Percentiles rank a stretch among this genome's conserved stretches.
These are phyloP conservation scores for Gracilinanus agilis DNA, from an alignment of 2,113 vertebrate species.

Conservation along the genomic window DNA sequence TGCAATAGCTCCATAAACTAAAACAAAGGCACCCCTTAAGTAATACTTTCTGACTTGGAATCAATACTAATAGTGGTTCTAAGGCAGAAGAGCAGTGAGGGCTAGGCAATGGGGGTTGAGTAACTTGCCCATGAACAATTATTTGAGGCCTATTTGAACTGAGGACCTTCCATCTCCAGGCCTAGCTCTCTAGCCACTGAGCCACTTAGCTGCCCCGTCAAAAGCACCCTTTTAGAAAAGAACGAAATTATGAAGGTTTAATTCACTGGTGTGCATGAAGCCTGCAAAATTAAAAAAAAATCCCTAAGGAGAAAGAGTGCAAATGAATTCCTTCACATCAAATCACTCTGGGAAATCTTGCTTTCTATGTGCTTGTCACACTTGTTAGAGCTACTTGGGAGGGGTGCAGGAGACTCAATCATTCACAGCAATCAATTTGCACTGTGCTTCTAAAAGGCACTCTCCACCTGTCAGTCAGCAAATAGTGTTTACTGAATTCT, in stretches of 20 bases:
- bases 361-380: constrained; percentile 34
- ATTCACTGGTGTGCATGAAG: background rate
- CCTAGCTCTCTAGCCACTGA: too few species aligned
- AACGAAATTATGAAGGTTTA: background rate
- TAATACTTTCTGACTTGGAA: too few species aligned
- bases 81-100: too few species aligned
- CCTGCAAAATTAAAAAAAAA: background rate
- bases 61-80: too few species aligned
- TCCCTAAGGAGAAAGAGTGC: constrained; percentile 20
- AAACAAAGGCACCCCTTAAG: background rate
- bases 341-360: constrained; percentile 31
- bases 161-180: too few species aligned
- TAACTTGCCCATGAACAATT: too few species aligned
- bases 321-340: constrained; percentile 50
- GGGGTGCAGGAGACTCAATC: background rate
- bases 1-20: background rate
- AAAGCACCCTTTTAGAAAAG: background rate
- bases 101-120: too few species aligned
- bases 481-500: background rate
- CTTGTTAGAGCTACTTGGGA: constrained; percentile 40
- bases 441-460: background rate
- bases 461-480: background rate
- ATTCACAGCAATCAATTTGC: constrained; percentile 21
- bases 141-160: too few species aligned
- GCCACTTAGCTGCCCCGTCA: too few species aligned